A percentile compares a stretch with the other conserved stretches of the same genome.
Evolutionary conservation across 2,797 vertebrate genomes (phyloP).

Genomic region (Galago senegalensis): DNA sequence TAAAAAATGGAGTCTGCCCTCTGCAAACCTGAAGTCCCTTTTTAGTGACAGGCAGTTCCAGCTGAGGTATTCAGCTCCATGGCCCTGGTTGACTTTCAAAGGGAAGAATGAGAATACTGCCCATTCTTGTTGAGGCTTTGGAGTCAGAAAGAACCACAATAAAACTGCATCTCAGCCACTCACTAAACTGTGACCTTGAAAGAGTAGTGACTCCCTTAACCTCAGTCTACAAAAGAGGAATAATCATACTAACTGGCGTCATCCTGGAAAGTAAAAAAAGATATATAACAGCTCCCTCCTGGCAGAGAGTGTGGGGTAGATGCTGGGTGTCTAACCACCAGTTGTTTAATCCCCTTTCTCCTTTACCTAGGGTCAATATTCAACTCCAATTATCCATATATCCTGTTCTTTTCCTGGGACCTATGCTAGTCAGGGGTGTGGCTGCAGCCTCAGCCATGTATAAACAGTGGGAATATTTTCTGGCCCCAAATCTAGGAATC

Average conservation of each 20-base stretch:
- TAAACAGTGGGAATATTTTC: neutral
- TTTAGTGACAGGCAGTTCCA: neutral
- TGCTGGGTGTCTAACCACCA: neutral
- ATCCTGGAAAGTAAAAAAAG: neutral
- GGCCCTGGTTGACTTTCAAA: neutral
- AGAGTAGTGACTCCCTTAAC: no score
- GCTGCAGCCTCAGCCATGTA: rapidly evolving
- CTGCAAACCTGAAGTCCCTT: neutral
- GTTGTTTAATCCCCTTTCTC: neutral
- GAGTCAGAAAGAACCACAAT: no score
- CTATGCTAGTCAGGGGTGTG: neutral
- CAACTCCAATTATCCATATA: no score
- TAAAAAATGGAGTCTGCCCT: neutral
- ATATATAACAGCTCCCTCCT: no score
- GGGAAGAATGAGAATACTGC: neutral
- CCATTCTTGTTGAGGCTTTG: neutral
- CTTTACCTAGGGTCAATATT: neutral
- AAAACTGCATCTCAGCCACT: neutral
- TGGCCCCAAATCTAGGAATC: neutral
- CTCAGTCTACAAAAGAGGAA: neutral
- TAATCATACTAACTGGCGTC: neutral
- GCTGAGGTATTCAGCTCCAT: neutral
- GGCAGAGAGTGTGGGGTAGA: neutral
- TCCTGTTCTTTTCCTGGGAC: neutral
- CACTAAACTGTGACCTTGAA: neutral